phyloP scores from a whole-genome alignment of 2,797 vertebrate genomes.

The Lateolabrax maculatus region DNA sequence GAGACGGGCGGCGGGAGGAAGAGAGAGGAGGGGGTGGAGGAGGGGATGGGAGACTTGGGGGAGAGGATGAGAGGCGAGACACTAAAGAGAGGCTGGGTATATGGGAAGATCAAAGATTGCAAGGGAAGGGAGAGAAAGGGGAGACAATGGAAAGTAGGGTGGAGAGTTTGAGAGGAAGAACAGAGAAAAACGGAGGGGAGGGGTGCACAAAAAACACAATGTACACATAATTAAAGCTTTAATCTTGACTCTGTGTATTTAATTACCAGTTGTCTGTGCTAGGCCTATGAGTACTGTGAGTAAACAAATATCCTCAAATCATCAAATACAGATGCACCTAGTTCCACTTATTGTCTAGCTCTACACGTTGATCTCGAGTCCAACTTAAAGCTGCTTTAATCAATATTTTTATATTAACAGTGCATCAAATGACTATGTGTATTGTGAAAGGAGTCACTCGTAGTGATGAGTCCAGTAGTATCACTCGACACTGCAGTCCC shows the following conservation, averaged over 20 bases:
- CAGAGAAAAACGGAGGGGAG: constrained; percentile 37
- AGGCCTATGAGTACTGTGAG: constrained; percentile 5
- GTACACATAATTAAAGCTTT: constrained; percentile 51
- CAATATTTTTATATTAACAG: background rate
- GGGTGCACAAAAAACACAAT: constrained; percentile 24
- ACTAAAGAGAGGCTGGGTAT: constrained; percentile 71
- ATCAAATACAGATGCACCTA: constrained; percentile 16
- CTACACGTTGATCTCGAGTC: background rate
- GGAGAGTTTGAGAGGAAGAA: constrained; percentile 48
- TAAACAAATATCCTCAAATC: constrained; percentile 42
- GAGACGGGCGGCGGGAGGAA: constrained; percentile 35
- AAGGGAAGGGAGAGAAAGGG: constrained; percentile 41
- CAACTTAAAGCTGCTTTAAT: background rate
- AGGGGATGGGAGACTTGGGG: constrained; percentile 46
- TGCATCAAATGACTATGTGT: background rate
- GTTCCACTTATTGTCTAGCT: background rate
- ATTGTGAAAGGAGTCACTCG: background rate
- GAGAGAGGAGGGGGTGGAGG: background rate
- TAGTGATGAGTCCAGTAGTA: background rate
- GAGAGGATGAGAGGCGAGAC: constrained; percentile 71
- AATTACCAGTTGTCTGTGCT: constrained; percentile 22
- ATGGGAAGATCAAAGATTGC: constrained; percentile 69
- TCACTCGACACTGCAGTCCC: background rate
- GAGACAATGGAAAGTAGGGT: constrained; percentile 32
- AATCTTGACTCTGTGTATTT: constrained; percentile 53